Conservation (phyloP, 2,888 invertebrate species). For the Nebria salina region DNA sequence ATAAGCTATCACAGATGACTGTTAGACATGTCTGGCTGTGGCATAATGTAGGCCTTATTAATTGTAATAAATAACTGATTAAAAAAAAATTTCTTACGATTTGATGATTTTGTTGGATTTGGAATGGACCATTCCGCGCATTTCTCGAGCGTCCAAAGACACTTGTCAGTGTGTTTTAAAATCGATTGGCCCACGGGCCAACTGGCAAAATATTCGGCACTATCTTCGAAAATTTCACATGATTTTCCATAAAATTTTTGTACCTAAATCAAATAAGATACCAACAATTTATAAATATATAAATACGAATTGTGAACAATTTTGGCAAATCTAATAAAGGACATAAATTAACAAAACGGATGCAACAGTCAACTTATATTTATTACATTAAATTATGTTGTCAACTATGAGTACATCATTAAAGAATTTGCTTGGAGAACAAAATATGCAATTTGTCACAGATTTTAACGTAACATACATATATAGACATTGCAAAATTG, state of each 20-base stretch:
- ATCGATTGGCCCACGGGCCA: conserved; percentile 42
- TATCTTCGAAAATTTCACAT: conserved; percentile 26
- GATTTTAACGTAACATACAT: neutral
- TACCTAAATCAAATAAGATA: conserved; percentile 7
- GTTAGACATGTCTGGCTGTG: neutral
- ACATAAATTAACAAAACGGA: neutral
- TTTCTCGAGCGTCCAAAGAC: conserved; percentile 46
- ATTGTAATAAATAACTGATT: neutral
- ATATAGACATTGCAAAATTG: neutral
- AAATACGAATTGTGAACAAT: too few species aligned
- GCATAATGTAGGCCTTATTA: neutral
- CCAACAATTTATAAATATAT: too few species aligned
- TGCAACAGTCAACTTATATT: neutral
- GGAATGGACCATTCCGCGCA: conserved; percentile 45
- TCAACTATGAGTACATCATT: neutral
- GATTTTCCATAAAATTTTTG: conserved; percentile 26
- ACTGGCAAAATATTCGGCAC: conserved; percentile 35
- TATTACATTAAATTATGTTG: neutral
- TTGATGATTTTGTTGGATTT: conserved; percentile 21
- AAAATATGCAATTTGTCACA: neutral
- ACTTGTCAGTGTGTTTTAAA: conserved; percentile 28
- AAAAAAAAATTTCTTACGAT: conserved; percentile 21
- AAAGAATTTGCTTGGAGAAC: neutral
- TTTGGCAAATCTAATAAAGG: too few species aligned
- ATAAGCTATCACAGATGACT: neutral